These are phyloP conservation scores for Nycticryphes semicollaris DNA, from an alignment of 2,113 vertebrate species.

Conservation along the genomic window DNA sequence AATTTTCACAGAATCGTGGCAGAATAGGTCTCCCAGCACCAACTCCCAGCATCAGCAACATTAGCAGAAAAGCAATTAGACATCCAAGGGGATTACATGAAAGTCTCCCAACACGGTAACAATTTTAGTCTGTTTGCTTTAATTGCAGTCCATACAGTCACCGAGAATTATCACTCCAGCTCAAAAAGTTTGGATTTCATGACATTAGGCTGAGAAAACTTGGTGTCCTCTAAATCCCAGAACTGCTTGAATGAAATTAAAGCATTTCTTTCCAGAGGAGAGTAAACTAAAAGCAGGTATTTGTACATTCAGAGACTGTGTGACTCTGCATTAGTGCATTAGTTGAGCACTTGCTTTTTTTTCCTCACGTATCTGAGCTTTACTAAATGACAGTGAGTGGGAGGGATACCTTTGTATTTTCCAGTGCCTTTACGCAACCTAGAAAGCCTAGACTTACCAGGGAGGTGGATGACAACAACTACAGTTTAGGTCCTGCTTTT, in stretches of 20 bases:
- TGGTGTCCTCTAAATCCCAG: neutral
- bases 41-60: neutral
- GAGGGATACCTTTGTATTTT: neutral
- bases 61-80: neutral
- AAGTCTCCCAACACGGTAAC: neutral
- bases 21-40: neutral
- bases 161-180: neutral
- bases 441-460: neutral
- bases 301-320: neutral
- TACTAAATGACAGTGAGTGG: neutral
- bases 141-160: neutral
- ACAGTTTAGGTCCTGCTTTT: neutral
- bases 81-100: neutral
- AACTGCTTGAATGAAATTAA: neutral
- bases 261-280: neutral
- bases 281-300: neutral
- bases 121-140: neutral
- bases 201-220: neutral
- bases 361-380: neutral
- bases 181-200: neutral
- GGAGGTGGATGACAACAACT: fast-evolving
- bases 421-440: neutral
- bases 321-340: neutral
- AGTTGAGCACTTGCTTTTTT: neutral
- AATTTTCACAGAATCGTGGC: neutral